These are phyloP conservation scores for Antheraea assamensis DNA, from an alignment of 2,888 invertebrate genomes.

Conservation along the genomic window DNA sequence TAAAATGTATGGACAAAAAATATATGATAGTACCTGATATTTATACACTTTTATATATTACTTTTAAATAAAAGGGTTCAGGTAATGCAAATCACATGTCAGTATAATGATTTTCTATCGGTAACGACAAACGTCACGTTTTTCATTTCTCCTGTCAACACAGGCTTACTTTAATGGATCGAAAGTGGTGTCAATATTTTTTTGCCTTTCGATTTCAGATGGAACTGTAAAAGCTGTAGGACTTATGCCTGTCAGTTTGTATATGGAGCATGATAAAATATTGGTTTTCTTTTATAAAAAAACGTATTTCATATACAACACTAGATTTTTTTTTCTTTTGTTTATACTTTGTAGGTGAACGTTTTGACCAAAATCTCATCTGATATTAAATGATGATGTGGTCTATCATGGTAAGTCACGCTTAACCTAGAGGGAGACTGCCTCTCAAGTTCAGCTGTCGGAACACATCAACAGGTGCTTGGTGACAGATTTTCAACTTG, in stretches of 20 bases:
- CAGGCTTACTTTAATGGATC: conserved; percentile 10
- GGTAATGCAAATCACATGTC: neutral
- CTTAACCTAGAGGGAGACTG: too few species aligned
- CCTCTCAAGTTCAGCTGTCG: too few species aligned
- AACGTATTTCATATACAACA: too few species aligned
- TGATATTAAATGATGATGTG: too few species aligned
- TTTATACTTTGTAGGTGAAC: too few species aligned
- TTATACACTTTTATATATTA: neutral
- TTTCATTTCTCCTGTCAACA: neutral
- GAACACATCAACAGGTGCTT: too few species aligned
- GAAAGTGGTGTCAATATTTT: neutral
- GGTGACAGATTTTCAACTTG: too few species aligned
- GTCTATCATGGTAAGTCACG: too few species aligned
- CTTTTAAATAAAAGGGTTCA: neutral
- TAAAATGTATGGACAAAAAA: too few species aligned
- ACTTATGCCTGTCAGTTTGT: neutral
- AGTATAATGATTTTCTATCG: neutral
- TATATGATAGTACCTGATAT: neutral
- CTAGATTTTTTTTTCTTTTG: too few species aligned
- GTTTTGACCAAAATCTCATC: too few species aligned
- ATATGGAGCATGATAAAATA: neutral
- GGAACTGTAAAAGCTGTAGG: neutral
- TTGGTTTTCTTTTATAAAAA: too few species aligned
- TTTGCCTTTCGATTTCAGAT: neutral
- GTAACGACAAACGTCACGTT: neutral